Conservation (phyloP, 2,888 invertebrate species). For the Graphium colonna region DNA sequence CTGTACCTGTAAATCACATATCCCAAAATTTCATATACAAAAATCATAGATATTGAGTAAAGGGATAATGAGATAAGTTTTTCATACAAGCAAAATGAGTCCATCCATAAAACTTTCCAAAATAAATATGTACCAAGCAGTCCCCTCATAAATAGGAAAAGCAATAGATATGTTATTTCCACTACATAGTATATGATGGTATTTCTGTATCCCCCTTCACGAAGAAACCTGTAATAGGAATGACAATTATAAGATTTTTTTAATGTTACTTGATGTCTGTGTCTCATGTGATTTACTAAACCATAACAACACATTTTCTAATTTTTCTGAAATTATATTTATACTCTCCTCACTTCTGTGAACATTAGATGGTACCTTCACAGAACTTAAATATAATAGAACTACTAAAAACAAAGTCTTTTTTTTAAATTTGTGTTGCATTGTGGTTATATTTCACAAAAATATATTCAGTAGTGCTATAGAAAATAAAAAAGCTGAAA, state of each 20-base stretch:
- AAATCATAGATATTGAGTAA: constrained; percentile 62
- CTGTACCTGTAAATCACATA: constrained; percentile 63
- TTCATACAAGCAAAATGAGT: constrained; percentile 60
- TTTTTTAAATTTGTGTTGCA: no score
- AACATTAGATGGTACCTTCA: no score
- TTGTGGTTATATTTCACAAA: no score
- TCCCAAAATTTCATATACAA: constrained; percentile 66
- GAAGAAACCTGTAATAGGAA: constrained; percentile 61
- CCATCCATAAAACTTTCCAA: constrained; percentile 54
- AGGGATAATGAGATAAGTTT: constrained; percentile 58
- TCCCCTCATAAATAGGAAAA: constrained; percentile 74
- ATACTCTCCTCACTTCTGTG: no score
- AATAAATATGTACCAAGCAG: constrained; percentile 74
- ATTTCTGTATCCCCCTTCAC: constrained; percentile 68
- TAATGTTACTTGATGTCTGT: no score
- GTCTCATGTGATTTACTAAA: no score
- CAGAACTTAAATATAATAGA: no score
- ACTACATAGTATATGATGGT: constrained; percentile 61
- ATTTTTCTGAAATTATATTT: no score
- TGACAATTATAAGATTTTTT: background rate
- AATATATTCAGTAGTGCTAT: no score
- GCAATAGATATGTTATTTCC: constrained; percentile 70
- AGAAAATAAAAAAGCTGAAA: no score
- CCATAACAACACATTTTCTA: no score
- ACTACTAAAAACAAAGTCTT: no score